Evolutionary conservation across 2,797 vertebrate genomes (phyloP).

Genomic region (Micropoecilia bifurca): DNA sequence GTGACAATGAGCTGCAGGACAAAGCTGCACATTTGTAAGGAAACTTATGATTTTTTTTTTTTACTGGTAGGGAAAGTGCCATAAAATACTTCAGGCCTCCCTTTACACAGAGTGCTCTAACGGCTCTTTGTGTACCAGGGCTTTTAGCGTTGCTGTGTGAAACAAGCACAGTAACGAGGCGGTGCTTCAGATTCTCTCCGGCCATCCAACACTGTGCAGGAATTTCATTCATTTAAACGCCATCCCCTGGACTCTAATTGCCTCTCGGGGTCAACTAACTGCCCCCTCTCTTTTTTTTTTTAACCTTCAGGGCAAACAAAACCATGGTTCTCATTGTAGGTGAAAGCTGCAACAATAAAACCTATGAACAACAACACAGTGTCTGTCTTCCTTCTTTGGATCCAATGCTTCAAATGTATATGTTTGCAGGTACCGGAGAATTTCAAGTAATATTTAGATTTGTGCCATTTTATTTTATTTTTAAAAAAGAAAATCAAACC

Average conservation of each 20-base stretch:
- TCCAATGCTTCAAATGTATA: not conserved
- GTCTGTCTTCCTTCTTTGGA: not conserved
- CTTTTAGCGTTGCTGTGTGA: constrained; percentile 43
- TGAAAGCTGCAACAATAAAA: not conserved
- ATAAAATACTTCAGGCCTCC: constrained; percentile 61
- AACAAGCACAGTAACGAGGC: constrained; percentile 38
- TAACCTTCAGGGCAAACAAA: constrained; percentile 50
- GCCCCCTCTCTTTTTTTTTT: constrained; percentile 4
- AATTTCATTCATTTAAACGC: constrained; percentile 76
- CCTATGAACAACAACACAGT: not conserved
- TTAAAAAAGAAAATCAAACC: not conserved
- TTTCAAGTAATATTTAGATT: not conserved
- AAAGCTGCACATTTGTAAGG: constrained; percentile 35
- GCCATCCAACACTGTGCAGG: constrained; percentile 48
- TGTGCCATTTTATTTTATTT: not conserved
- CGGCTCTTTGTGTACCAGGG: constrained; percentile 43
- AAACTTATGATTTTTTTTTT: constrained; percentile 25
- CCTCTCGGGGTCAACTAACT: constrained; percentile 44
- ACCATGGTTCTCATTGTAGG: constrained; percentile 17
- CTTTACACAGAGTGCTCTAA: constrained; percentile 39
- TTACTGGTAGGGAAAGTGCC: constrained; percentile 37
- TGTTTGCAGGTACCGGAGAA: not conserved
- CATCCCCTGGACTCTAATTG: constrained; percentile 66
- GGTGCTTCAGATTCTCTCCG: constrained; percentile 51
- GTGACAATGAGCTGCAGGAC: constrained; percentile 34